A percentile compares a stretch with the other conserved stretches of the same genome.
Conservation (phyloP, 2,113 vertebrate species). For the Perognathus longimembris region DNA sequence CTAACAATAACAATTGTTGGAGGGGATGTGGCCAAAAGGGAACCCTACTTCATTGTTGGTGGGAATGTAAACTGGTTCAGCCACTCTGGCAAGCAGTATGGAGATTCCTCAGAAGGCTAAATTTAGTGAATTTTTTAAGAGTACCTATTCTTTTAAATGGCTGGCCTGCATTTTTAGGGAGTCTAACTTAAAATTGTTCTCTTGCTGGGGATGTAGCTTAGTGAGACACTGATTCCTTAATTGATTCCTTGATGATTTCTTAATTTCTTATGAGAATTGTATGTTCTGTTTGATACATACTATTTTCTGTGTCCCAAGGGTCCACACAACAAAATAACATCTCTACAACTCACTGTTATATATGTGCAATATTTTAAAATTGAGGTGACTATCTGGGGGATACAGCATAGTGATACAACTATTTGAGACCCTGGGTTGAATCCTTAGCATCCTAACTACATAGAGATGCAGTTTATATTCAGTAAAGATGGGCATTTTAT, state of each 20-base stretch:
- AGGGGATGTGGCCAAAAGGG: no score
- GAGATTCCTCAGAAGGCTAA: no score
- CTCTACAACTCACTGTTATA: background rate
- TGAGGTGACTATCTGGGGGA: background rate
- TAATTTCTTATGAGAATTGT: constrained; percentile 15
- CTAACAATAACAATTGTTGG: no score
- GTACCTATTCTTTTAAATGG: background rate
- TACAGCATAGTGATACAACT: background rate
- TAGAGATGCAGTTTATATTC: background rate
- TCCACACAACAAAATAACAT: constrained; percentile 14
- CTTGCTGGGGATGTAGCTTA: background rate
- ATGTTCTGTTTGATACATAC: constrained; percentile 1
- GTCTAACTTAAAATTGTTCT: background rate
- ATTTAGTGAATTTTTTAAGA: constrained; percentile 48
- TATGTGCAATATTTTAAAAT: background rate
- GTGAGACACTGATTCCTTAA: no score
- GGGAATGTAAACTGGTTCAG: no score
- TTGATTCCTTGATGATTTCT: background rate
- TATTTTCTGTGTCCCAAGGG: background rate
- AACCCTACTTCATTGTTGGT: no score
- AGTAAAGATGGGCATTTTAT: constrained; percentile 4
- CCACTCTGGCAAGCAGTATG: no score
- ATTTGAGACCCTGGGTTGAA: background rate
- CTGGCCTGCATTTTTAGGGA: background rate
- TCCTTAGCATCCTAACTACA: background rate